These are phyloP conservation scores for Trogon melanurus DNA, from an alignment of 2,113 vertebrate genomes.

Conservation along the genomic window DNA sequence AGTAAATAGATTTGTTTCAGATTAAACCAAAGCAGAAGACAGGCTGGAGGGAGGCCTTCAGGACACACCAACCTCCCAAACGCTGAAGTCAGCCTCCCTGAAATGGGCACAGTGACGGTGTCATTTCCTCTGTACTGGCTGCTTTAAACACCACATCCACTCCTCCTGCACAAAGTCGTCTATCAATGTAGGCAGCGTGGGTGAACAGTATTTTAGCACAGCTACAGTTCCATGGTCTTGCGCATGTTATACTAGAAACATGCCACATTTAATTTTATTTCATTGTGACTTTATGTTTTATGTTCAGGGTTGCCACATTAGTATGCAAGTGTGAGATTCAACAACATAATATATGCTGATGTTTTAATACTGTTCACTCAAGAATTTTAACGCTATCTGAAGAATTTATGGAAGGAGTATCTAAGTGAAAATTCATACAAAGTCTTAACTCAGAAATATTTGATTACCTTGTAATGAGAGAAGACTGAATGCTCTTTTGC, in stretches of 20 bases:
- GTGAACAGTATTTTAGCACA: neutral
- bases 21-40: neutral
- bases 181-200: fast-evolving
- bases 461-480: neutral
- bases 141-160: neutral
- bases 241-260: neutral
- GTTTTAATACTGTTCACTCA: neutral
- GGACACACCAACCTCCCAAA: neutral
- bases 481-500: neutral
- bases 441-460: neutral
- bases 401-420: neutral
- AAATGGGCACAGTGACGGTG: neutral
- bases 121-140: neutral
- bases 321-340: neutral
- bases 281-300: neutral
- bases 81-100: neutral
- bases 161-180: neutral
- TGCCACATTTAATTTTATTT: neutral
- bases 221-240: neutral
- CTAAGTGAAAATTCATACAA: neutral
- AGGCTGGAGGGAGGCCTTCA: neutral
- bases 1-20: neutral
- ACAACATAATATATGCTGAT: neutral
- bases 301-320: neutral
- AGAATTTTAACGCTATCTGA: neutral